Evolutionary conservation across 2,113 vertebrate genomes (phyloP), one percentile per base, ranked within the genome.

Genomic region (Antennarius striatus): DNA sequence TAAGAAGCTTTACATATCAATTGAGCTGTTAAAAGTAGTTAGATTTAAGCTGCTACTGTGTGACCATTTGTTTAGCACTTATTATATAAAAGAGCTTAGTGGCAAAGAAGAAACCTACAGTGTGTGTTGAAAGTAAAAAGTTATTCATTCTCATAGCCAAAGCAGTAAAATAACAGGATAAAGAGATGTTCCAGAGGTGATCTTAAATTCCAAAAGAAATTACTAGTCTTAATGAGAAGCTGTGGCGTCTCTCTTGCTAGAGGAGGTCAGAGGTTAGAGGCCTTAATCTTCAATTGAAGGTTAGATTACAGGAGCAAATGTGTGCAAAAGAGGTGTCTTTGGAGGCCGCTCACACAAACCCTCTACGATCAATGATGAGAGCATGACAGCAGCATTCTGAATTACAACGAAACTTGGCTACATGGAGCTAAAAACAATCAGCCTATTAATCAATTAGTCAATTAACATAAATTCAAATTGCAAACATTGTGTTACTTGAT

Each of bases 161-260:
- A 83, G 69, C 59, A 74, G 56, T 75, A 68, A 53, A 63, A 56
- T 51, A 79, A 67, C 61, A 51, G 67, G 56, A 81, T 54, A 54
- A 32, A 70, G 28, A 61, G 43, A 17, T 57, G 48, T 16, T 63
- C 54, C 36, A 75, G 43, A 71, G 74, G 83, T 15, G 15, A 65
- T 58, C 50, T 71, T 81, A 61, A 83, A 83, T 79, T 81, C 80
- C 74, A 62, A 64, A 45, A 68, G 60, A 72, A 67, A 85, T 88
- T 78, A 88, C 40, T 15, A 47, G 43, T 60, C 22, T 30, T 81
- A 83, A 88, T 81, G 67, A 82, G 78, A 51, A 49, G 52, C 59
- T 77, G 77, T 81, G 74, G 79, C 64, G 85, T 32, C 45, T 73
- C 50, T 17, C 29, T 67, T 76, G 56, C 16, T 69, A 10, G 8